These are phyloP conservation scores for Chaetura pelagica DNA, from an alignment of 2,113 vertebrate species.

Conservation along the genomic window DNA sequence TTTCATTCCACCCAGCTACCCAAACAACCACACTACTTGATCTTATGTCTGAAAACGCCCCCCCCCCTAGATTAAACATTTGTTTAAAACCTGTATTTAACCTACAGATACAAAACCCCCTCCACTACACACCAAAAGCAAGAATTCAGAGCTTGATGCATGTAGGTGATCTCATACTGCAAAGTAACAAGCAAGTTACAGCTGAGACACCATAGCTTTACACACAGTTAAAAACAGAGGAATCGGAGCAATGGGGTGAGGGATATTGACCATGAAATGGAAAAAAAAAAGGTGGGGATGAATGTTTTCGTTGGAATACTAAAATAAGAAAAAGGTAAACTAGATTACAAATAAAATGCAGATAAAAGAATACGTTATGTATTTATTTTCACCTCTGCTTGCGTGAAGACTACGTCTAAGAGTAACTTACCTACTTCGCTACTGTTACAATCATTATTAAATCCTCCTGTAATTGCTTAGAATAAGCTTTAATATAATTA, in stretches of 20 bases:
- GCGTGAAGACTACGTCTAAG: neutral
- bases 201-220: neutral
- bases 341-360: neutral
- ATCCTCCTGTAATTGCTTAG: neutral
- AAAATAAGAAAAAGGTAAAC: neutral
- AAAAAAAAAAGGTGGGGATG: neutral
- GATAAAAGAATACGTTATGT: neutral
- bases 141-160: neutral
- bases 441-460: neutral
- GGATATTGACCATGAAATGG: accelerated
- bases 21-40: neutral
- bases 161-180: neutral
- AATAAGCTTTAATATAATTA: neutral
- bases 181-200: neutral
- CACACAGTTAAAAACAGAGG: neutral
- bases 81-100: neutral
- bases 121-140: neutral
- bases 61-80: neutral
- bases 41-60: neutral
- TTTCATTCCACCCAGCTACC: neutral
- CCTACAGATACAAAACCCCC: neutral
- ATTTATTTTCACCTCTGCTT: neutral
- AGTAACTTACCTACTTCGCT: neutral
- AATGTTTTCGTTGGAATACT: neutral
- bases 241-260: neutral